These are phyloP conservation scores for Melanotaenia duboulayi DNA, from an alignment of 2,113 vertebrate species.

Conservation along the genomic window DNA sequence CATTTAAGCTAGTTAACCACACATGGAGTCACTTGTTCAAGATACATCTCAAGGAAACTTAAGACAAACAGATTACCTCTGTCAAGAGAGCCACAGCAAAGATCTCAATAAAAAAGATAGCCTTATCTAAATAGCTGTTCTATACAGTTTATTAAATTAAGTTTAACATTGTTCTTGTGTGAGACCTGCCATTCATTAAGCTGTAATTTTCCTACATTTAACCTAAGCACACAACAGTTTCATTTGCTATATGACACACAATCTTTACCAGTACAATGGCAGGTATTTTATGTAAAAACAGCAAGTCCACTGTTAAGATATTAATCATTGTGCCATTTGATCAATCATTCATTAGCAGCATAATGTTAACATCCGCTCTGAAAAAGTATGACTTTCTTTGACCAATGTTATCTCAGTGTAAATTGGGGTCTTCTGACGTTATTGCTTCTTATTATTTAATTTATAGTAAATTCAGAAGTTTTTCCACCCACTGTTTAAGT, in stretches of 20 bases:
- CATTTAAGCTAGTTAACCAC: too few species aligned
- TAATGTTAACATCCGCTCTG: neutral
- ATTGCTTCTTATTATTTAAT: neutral
- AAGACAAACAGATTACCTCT: too few species aligned
- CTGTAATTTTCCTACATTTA: neutral
- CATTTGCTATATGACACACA: constrained; percentile 2
- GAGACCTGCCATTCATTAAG: neutral
- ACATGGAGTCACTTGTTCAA: too few species aligned
- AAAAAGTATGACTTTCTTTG: too few species aligned
- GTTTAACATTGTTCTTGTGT: constrained; percentile 3
- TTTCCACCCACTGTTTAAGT: neutral
- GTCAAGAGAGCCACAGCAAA: too few species aligned
- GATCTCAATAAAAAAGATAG: too few species aligned
- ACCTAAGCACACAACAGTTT: neutral
- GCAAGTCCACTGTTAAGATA: neutral
- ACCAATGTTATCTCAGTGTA: neutral
- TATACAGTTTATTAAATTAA: neutral
- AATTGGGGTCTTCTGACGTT: neutral
- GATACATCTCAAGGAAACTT: too few species aligned
- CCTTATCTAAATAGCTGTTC: neutral
- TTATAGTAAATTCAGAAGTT: neutral
- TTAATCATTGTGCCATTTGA: neutral
- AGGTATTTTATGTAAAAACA: neutral
- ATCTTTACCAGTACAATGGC: constrained; percentile 3
- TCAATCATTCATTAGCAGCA: neutral